phyloP scores from a whole-genome alignment of 1,140 invertebrate species.

The Panonychus citri region DNA sequence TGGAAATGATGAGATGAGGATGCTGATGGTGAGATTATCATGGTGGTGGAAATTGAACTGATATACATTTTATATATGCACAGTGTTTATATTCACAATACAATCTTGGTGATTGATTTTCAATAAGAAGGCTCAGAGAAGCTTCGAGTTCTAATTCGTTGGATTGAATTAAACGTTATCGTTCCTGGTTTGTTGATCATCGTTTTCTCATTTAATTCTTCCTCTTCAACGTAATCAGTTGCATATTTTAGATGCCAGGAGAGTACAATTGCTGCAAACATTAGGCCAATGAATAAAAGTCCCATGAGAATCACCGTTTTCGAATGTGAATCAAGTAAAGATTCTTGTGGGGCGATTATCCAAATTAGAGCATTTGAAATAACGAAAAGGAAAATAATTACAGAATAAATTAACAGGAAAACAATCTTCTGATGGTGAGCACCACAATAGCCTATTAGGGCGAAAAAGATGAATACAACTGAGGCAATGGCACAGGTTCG shows the following conservation, averaged over 20 bases:
- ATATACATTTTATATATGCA: too few relatives aligned
- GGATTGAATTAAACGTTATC: background rate
- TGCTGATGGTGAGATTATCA: too few relatives aligned
- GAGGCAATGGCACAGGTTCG: background rate
- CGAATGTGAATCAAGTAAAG: background rate
- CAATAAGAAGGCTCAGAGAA: background rate
- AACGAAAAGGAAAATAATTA: background rate
- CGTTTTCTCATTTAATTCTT: background rate
- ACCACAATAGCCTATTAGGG: slow-evolving; percentile 2
- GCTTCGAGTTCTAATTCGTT: background rate
- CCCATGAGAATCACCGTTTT: background rate
- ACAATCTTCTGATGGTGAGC: slow-evolving; percentile 5
- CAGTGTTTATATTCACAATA: too few relatives aligned
- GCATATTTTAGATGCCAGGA: slow-evolving; percentile 1
- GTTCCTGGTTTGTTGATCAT: background rate
- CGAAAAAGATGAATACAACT: slow-evolving; percentile 1
- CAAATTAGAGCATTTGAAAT: background rate
- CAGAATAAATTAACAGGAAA: slow-evolving; percentile 1
- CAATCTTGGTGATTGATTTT: background rate
- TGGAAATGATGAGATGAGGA: too few relatives aligned
- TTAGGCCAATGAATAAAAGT: background rate
- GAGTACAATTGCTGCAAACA: background rate
- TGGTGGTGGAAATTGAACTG: too few relatives aligned
- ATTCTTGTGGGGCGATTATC: background rate
- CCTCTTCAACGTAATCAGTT: background rate